Conservation (phyloP, 2,888 invertebrate genomes). For the Machimus rusticus region DNA sequence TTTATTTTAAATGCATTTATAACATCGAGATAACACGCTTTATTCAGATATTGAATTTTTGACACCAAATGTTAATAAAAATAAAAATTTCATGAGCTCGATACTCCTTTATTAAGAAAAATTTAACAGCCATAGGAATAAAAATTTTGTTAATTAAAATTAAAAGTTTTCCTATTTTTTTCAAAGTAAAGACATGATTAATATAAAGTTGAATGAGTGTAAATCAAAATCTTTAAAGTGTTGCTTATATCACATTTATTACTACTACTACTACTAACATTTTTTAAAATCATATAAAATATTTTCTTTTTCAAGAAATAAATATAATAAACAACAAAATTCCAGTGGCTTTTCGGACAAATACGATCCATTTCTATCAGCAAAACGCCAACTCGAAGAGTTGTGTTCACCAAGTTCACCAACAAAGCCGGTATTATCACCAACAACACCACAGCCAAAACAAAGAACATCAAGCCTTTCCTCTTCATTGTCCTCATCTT, state of each 20-base stretch:
- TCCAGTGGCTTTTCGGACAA: conserved; percentile 55
- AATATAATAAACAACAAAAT: not conserved
- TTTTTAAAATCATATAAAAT: not conserved
- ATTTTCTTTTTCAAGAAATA: not conserved
- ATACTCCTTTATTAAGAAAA: too few relatives aligned
- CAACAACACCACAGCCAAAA: conserved; percentile 45
- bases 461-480: conserved; percentile 47
- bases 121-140: too few relatives aligned
- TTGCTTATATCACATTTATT: not conserved
- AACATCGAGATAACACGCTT: too few relatives aligned
- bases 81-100: too few relatives aligned
- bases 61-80: too few relatives aligned
- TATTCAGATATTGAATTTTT: too few relatives aligned
- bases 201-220: too few relatives aligned
- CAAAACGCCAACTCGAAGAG: conserved; percentile 83
- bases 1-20: too few relatives aligned
- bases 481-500: conserved; percentile 55
- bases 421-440: conserved; percentile 55
- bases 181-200: not conserved
- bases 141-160: too few relatives aligned
- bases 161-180: not conserved
- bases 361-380: conserved; percentile 81
- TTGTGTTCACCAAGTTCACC: conserved; percentile 74
- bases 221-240: not conserved
- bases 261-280: not conserved